These are phyloP conservation scores for Probaryconus sp. DNA, from an alignment of 1,140 invertebrate species.

Conservation along the genomic window DNA sequence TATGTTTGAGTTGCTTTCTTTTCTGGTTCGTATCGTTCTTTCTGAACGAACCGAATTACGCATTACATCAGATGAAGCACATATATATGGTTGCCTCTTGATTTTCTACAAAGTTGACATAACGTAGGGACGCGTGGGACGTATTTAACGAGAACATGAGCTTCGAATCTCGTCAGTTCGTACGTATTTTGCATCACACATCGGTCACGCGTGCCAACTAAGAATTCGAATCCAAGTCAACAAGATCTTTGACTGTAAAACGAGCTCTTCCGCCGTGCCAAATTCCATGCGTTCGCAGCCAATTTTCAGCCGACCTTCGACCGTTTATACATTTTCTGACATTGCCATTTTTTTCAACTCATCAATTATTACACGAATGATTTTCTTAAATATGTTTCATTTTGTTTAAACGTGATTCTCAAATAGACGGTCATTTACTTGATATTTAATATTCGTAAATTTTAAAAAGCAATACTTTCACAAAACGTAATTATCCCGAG, in stretches of 20 bases:
- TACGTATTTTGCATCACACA: constrained; percentile 49
- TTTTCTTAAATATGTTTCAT: no score
- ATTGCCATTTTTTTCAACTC: constrained; percentile 7
- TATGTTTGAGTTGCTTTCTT: constrained; percentile 45
- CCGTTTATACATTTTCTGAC: constrained; percentile 21
- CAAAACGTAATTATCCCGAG: no score
- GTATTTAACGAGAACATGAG: constrained; percentile 58
- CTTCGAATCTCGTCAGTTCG: constrained; percentile 55
- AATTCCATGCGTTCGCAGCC: constrained; percentile 49
- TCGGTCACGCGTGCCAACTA: constrained; percentile 60
- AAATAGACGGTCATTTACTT: no score
- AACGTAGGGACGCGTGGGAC: constrained; percentile 31
- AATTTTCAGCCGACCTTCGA: constrained; percentile 51
- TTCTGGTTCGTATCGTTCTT: constrained; percentile 15
- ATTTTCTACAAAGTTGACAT: constrained; percentile 54
- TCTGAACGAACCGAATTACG: constrained; percentile 21
- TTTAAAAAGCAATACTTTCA: no score
- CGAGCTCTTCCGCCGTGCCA: constrained; percentile 36
- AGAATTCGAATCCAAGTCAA: constrained; percentile 40
- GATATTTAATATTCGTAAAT: no score
- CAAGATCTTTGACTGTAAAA: constrained; percentile 56
- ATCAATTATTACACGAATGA: constrained; percentile 21
- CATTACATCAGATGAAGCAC: constrained; percentile 34
- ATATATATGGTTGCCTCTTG: constrained; percentile 28
- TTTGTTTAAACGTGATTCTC: no score